Percentiles rank a stretch among this genome's conserved stretches.
Conservation (phyloP, 2,113 vertebrate species). For the Antidorcas marsupialis region DNA sequence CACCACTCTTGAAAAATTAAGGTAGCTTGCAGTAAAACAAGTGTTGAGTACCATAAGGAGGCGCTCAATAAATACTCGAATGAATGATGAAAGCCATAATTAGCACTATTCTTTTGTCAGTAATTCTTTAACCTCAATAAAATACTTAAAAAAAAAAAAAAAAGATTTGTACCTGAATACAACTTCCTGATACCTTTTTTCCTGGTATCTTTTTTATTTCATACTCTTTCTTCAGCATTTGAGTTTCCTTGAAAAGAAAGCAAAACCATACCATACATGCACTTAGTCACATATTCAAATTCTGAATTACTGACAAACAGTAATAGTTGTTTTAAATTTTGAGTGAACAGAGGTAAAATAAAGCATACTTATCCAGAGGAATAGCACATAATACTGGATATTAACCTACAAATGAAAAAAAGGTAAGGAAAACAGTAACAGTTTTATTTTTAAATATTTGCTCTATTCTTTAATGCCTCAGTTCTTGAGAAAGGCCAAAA, state of each 20-base stretch:
- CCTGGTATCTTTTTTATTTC: neutral
- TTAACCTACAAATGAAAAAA: constrained; percentile 67
- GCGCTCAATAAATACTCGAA: constrained; percentile 62
- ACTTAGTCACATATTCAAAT: constrained; percentile 63
- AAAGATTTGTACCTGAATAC: constrained; percentile 80
- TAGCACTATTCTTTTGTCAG: constrained; percentile 81
- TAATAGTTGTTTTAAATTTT: constrained; percentile 66
- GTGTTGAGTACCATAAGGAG: constrained; percentile 38
- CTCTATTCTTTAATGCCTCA: constrained; percentile 75
- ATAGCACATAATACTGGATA: constrained; percentile 79
- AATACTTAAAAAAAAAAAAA: constrained; percentile 69
- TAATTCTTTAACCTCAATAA: constrained; percentile 81
- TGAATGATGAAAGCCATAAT: constrained; percentile 78
- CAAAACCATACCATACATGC: constrained; percentile 63
- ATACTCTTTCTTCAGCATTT: constrained; percentile 71
- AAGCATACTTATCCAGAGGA: constrained; percentile 70
- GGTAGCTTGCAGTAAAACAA: constrained; percentile 85
- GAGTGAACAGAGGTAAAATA: constrained; percentile 69
- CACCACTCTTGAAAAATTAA: constrained; percentile 88
- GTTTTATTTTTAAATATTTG: constrained; percentile 51
- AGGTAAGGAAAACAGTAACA: constrained; percentile 68
- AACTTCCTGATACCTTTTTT: constrained; percentile 63
- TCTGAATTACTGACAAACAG: constrained; percentile 58
- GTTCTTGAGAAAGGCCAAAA: constrained; percentile 74
- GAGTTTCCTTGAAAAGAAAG: constrained; percentile 71